Evolutionary conservation across 2,113 vertebrate species (phyloP).

Genomic region (Xenotilapia leptura): DNA sequence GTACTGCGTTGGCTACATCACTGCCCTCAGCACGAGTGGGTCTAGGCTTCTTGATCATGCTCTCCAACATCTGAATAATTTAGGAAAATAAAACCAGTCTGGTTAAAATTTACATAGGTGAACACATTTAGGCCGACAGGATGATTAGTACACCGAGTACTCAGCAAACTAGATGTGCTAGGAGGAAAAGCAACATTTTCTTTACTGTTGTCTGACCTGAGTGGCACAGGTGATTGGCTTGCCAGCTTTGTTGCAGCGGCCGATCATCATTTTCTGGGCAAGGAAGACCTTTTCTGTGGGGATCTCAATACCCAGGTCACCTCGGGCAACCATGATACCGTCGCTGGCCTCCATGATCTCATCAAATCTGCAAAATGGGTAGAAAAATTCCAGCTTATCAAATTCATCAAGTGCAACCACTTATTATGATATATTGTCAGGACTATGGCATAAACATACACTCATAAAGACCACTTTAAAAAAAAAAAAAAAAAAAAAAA

Average conservation of each 20-base stretch:
- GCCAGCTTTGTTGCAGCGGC: slow-evolving; percentile 92
- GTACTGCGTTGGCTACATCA: slow-evolving; percentile 91
- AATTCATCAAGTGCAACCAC: background rate
- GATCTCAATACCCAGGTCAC: slow-evolving; percentile 96
- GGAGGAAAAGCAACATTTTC: background rate
- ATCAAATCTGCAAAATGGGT: slow-evolving; percentile 79
- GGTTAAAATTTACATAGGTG: background rate
- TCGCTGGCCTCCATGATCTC: slow-evolving; percentile 98
- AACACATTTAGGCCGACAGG: background rate
- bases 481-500: rapidly evolving
- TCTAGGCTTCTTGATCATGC: slow-evolving; percentile 98
- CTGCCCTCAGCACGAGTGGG: slow-evolving; percentile 95
- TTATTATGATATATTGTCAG: background rate
- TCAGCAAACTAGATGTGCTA: background rate
- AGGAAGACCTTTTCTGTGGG: slow-evolving; percentile 97
- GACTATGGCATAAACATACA: background rate
- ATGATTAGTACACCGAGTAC: background rate
- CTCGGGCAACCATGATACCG: slow-evolving; percentile 98
- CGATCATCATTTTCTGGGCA: slow-evolving; percentile 99
- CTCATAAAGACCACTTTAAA: background rate
- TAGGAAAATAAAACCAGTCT: background rate
- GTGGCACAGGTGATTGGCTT: slow-evolving; percentile 98
- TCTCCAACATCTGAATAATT: slow-evolving; percentile 88
- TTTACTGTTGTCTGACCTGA: slow-evolving; percentile 73
- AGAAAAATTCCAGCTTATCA: background rate